Evolutionary conservation across 2,797 vertebrate species (phyloP).

Genomic region (Orestias chungarensis): DNA sequence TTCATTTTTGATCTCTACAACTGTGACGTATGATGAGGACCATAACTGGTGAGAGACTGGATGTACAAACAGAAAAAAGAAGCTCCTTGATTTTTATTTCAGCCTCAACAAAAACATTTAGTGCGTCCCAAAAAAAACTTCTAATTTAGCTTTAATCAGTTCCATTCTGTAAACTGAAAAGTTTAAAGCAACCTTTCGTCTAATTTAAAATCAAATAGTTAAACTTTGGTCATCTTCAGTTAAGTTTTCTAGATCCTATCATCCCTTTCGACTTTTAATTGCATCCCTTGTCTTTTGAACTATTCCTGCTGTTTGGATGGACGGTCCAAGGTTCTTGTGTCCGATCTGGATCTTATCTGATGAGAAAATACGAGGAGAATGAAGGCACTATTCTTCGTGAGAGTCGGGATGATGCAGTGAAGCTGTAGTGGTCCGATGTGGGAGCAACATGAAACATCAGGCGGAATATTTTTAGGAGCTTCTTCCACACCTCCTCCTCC

Average conservation of each 20-base stretch:
- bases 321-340: neutral
- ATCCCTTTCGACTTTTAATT: neutral
- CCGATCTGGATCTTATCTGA: neutral
- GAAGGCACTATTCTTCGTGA: neutral
- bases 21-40: no score
- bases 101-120: no score
- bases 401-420: conserved; percentile 15
- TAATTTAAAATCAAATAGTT: neutral
- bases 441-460: conserved; percentile 64
- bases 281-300: neutral
- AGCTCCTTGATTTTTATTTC: no score
- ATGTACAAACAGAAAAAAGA: no score
- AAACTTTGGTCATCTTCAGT: neutral
- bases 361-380: neutral
- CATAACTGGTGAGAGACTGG: no score
- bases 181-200: neutral
- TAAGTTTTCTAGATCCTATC: neutral
- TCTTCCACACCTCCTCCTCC: conserved; percentile 54
- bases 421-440: conserved; percentile 38
- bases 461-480: conserved; percentile 69
- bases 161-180: no score
- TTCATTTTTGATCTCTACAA: neutral
- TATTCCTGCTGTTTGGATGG: neutral
- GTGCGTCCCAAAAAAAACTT: no score
- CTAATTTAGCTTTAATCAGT: no score